A percentile compares a stretch with the other conserved stretches of the same genome.
Conservation (phyloP, 2,113 vertebrate species). For the Pteruthius melanotis region DNA sequence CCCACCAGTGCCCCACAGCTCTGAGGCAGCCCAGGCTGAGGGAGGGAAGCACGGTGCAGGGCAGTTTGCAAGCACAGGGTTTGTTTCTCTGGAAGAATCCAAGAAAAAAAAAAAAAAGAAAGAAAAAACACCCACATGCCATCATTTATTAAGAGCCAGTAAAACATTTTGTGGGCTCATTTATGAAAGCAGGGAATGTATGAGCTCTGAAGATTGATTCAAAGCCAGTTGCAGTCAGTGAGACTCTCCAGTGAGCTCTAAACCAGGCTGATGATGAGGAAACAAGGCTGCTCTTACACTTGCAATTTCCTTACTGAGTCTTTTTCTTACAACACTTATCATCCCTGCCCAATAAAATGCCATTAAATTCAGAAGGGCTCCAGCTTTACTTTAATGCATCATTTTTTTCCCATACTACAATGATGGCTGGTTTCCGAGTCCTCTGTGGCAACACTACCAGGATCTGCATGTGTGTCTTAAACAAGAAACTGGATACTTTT, state of each 20-base stretch:
- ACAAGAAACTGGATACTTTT: not conserved
- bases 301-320: constrained; percentile 32
- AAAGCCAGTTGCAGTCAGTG: not conserved
- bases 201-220: not conserved
- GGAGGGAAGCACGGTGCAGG: accelerated
- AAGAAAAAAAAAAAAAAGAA: not conserved
- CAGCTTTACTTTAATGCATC: not conserved
- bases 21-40: not conserved
- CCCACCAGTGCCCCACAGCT: accelerated
- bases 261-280: not conserved
- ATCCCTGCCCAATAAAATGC: not conserved
- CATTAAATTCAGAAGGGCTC: not conserved
- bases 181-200: not conserved
- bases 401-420: not conserved
- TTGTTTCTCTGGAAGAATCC: not conserved
- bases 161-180: not conserved
- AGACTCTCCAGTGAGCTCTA: constrained; percentile 29
- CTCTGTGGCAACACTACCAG: not conserved
- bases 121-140: not conserved
- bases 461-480: not conserved
- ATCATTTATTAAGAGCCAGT: not conserved
- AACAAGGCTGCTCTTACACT: not conserved
- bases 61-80: not conserved
- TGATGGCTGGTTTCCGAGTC: not conserved
- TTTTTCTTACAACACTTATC: constrained; percentile 9